Conservation (phyloP, 1,140 invertebrate genomes). For the Tribolium castaneum region DNA sequence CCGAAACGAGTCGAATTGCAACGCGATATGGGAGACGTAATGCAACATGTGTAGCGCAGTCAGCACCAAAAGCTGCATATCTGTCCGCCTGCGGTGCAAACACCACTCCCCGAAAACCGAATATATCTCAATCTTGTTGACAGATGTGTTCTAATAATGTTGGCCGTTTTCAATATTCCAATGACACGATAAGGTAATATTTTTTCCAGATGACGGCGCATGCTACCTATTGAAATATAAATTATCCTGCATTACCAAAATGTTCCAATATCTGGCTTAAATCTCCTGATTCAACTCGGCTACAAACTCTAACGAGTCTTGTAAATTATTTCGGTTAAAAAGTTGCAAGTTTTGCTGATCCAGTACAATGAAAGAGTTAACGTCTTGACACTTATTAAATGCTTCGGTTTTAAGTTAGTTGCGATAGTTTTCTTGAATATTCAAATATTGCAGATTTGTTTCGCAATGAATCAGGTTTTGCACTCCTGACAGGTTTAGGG, state of each 20-base stretch:
- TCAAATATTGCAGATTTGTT: too few species aligned
- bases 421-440: too few species aligned
- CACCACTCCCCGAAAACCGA: conserved; percentile 31
- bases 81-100: conserved; percentile 13
- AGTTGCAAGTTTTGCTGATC: not conserved
- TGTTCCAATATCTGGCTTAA: not conserved
- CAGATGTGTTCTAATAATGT: conserved; percentile 44
- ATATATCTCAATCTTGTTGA: conserved; percentile 44
- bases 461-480: not conserved
- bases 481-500: not conserved
- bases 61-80: conserved; percentile 20
- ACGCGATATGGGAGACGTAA: not conserved
- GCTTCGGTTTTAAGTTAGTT: not conserved
- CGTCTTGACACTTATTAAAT: not conserved
- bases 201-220: conserved; percentile 25
- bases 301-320: not conserved
- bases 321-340: not conserved
- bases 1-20: conserved; percentile 12
- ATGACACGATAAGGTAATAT: conserved; percentile 39
- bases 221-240: conserved; percentile 10
- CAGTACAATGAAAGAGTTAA: not conserved
- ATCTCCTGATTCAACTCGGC: not conserved
- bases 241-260: conserved; percentile 4
- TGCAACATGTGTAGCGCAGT: conserved; percentile 23
- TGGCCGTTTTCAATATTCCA: conserved; percentile 43